Conservation (phyloP, 1,140 invertebrate species). For the Eriocheir sinensis region DNA sequence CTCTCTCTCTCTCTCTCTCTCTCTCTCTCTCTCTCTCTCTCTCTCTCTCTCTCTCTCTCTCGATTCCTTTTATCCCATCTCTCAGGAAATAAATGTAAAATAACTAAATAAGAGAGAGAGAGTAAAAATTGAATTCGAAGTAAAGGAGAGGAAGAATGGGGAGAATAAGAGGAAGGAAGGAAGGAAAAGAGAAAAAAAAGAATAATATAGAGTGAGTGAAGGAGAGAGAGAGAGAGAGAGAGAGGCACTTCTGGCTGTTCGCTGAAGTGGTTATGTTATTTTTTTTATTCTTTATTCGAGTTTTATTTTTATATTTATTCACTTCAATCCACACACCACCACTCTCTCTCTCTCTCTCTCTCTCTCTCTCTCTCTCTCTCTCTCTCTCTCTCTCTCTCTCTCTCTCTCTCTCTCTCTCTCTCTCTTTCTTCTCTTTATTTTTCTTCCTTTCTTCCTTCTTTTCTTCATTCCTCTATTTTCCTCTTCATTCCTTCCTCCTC, state of each 20-base stretch:
- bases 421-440: background rate
- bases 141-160: background rate
- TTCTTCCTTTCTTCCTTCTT: background rate
- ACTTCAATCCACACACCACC: background rate
- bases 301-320: background rate
- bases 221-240: constrained; percentile 4
- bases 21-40: constrained; percentile 36
- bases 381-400: background rate
- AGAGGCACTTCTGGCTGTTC: background rate
- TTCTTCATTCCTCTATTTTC: background rate
- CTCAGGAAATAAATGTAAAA: too few species aligned
- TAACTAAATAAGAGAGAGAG: background rate
- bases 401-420: constrained; percentile 15
- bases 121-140: background rate
- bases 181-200: background rate
- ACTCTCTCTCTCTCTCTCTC: background rate
- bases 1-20: constrained; percentile 40
- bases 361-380: background rate
- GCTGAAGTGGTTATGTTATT: background rate
- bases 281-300: background rate
- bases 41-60: too few species aligned
- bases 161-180: background rate
- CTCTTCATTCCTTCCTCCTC: background rate
- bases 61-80: too few species aligned
- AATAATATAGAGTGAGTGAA: background rate